Conservation (phyloP, 2,113 vertebrate genomes). For the Sphaerodactylus townsendi region DNA sequence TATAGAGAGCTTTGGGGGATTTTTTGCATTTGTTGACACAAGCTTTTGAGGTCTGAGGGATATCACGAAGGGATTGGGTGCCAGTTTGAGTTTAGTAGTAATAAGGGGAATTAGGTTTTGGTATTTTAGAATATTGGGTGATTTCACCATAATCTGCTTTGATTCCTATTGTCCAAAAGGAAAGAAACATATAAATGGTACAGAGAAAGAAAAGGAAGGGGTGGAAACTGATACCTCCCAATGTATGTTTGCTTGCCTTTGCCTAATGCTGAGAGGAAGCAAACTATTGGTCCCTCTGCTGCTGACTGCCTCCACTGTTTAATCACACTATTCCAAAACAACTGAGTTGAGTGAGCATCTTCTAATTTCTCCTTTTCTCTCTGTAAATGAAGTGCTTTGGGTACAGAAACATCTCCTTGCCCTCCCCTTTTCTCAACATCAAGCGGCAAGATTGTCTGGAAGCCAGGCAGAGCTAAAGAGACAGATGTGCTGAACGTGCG, state of each 20-base stretch:
- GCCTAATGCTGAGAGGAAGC: background rate
- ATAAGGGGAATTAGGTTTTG: too few relatives aligned
- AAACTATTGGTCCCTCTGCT: background rate
- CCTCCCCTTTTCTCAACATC: conserved; percentile 44
- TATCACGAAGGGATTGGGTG: too few relatives aligned
- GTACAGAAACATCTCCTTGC: conserved; percentile 35
- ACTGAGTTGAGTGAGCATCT: conserved; percentile 22
- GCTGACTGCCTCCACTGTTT: background rate
- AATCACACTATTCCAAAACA: background rate
- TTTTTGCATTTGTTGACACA: too few relatives aligned
- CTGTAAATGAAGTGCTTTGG: conserved; percentile 27
- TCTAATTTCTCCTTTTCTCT: conserved; percentile 28
- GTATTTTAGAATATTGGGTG: too few relatives aligned
- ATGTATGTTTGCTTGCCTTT: conserved; percentile 14
- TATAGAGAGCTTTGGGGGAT: too few relatives aligned
- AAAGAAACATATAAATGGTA: background rate
- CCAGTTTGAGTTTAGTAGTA: too few relatives aligned
- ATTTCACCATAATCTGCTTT: too few relatives aligned
- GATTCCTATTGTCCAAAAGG: too few relatives aligned
- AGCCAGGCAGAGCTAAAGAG: conserved; percentile 54
- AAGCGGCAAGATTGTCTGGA: conserved; percentile 55
- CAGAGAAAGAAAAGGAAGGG: too few relatives aligned
- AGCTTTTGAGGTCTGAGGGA: too few relatives aligned
- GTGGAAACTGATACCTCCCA: background rate
- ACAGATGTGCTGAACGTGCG: conserved; percentile 64